Conservation (phyloP, 2,888 invertebrate species). For the Conus canariensis region DNA sequence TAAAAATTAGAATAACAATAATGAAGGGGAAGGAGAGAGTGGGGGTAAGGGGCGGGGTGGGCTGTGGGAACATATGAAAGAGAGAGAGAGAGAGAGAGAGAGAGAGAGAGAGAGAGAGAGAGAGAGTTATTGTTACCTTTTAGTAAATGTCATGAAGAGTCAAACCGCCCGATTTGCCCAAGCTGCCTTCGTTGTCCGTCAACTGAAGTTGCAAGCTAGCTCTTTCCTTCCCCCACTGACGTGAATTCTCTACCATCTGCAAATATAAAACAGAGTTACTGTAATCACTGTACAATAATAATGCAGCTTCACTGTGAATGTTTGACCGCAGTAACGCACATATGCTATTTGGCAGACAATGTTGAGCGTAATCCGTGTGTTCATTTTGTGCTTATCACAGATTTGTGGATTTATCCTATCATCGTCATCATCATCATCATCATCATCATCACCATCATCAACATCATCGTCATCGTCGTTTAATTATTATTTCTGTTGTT, state of each 20-base stretch:
- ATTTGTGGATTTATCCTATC: too few relatives aligned
- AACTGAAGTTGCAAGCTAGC: constrained; percentile 70
- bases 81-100: not conserved
- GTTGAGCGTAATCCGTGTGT: too few relatives aligned
- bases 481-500: too few relatives aligned
- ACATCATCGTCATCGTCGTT: too few relatives aligned
- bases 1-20: too few relatives aligned
- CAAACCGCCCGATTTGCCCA: constrained; percentile 64
- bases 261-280: constrained; percentile 13
- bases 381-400: too few relatives aligned
- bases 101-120: not conserved
- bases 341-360: too few relatives aligned
- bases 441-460: too few relatives aligned
- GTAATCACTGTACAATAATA: too few relatives aligned
- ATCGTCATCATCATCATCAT: too few relatives aligned
- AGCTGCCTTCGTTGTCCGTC: constrained; percentile 74
- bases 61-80: not conserved
- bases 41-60: not conserved
- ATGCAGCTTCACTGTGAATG: too few relatives aligned
- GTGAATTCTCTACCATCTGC: constrained; percentile 74
- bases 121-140: not conserved
- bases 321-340: too few relatives aligned
- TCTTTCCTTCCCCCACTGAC: constrained; percentile 76
- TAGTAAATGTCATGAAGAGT: constrained; percentile 68
- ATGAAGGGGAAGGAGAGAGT: not conserved